Conservation (phyloP, 2,888 invertebrate genomes). For the Lasioglossum leucozonium region DNA sequence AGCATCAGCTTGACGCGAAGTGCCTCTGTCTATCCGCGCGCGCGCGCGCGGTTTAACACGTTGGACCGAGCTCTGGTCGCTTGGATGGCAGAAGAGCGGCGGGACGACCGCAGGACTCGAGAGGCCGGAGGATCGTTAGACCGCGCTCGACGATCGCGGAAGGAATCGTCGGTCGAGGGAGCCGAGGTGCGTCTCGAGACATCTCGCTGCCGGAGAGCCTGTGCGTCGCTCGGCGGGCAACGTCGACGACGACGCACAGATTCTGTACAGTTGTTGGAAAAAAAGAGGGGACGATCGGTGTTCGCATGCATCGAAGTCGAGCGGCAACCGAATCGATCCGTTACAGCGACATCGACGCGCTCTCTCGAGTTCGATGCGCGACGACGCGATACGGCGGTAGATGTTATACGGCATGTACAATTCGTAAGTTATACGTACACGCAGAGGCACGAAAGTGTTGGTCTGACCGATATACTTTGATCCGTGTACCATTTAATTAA, state of each 20-base stretch:
- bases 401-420: conserved; percentile 76
- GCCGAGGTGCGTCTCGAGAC: no score
- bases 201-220: not conserved
- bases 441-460: conserved; percentile 74
- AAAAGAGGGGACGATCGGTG: conserved; percentile 23
- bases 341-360: not conserved
- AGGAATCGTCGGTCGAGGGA: conserved; percentile 39
- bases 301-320: conserved; percentile 56
- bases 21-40: no score
- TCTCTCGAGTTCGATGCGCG: conserved; percentile 63
- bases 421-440: conserved; percentile 68
- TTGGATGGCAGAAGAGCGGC: not conserved
- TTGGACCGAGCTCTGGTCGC: no score
- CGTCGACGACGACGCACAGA: not conserved
- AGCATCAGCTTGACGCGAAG: conserved; percentile 72
- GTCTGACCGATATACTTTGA: conserved; percentile 49
- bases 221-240: not conserved
- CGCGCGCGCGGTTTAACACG: not conserved
- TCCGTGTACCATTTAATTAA: conserved; percentile 24
- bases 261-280: conserved; percentile 9
- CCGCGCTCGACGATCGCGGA: conserved; percentile 28
- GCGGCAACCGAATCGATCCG: not conserved
- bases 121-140: not conserved
- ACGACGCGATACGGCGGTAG: conserved; percentile 55
- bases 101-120: not conserved